Evolutionary conservation across 1,140 invertebrate genomes (phyloP).

Genomic region (Drosophila insularis): DNA sequence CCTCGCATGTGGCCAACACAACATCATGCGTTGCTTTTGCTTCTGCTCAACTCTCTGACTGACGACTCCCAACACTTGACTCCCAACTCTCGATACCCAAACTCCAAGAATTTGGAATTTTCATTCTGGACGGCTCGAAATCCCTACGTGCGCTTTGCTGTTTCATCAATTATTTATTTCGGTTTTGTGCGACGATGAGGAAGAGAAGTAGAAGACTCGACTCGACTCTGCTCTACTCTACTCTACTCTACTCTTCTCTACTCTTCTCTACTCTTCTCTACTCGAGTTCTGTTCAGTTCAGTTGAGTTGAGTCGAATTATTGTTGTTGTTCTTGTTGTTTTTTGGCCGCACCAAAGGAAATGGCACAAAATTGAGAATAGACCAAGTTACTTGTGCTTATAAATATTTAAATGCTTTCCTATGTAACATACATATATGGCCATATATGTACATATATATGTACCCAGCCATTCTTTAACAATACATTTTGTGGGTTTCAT

Average conservation of each 20-base stretch:
- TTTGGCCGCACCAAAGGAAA: conserved; percentile 11
- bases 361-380: conserved; percentile 18
- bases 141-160: conserved; percentile 66
- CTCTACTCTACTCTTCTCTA: too few species aligned
- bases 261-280: too few species aligned
- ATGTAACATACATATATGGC: conserved; percentile 2
- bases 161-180: conserved; percentile 69
- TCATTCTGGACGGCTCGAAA: conserved; percentile 34
- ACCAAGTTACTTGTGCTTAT: conserved; percentile 18
- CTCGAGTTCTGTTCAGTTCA: too few species aligned
- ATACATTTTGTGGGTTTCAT: too few species aligned
- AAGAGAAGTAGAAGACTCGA: conserved; percentile 12
- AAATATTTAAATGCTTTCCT: conserved; percentile 16
- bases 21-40: conserved; percentile 38
- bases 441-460: conserved; percentile 9
- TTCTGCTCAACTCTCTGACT: not conserved
- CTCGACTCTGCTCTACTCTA: too few species aligned
- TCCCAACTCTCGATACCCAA: not conserved
- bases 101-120: not conserved
- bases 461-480: not conserved
- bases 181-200: conserved; percentile 51
- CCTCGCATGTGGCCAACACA: conserved; percentile 37
- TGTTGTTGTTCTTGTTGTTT: not conserved
- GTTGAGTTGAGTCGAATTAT: not conserved
- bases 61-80: not conserved